phyloP scores from a whole-genome alignment of 2,113 vertebrate genomes.

The Clarias macrocephalus region DNA sequence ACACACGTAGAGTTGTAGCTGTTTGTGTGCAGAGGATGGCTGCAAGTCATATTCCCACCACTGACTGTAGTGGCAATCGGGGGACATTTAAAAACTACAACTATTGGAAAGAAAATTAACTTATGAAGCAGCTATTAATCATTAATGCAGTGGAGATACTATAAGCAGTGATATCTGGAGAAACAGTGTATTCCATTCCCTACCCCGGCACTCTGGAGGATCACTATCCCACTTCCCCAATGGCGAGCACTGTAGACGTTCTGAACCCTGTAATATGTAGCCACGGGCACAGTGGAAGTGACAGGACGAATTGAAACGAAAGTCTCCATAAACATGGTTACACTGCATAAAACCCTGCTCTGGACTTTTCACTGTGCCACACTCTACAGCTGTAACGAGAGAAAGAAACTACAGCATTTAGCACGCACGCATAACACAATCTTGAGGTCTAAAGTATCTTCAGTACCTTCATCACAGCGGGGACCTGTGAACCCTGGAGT shows the following conservation, averaged over 20 bases:
- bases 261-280: constrained; percentile 58
- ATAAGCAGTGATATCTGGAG: background rate
- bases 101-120: background rate
- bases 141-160: background rate
- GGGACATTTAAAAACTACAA: constrained; percentile 68
- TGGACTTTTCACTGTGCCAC: constrained; percentile 48
- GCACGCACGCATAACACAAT: background rate
- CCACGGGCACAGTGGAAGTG: constrained; percentile 63
- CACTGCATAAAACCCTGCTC: constrained; percentile 53
- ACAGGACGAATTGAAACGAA: constrained; percentile 66
- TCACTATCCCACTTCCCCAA: constrained; percentile 55
- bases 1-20: constrained; percentile 71
- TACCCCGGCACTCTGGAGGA: constrained; percentile 66
- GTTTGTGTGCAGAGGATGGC: constrained; percentile 60
- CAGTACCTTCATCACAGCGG: constrained; percentile 74
- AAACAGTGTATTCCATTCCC: background rate
- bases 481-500: constrained; percentile 75
- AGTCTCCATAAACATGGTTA: constrained; percentile 44
- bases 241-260: constrained; percentile 55
- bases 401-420: background rate
- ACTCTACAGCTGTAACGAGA: constrained; percentile 54
- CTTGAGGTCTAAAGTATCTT: background rate
- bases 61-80: constrained; percentile 26
- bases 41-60: constrained; percentile 62
- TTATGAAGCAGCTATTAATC: background rate